phyloP scores from a whole-genome alignment of 2,888 invertebrate genomes.

The Rhimphoctona megacephalus region DNA sequence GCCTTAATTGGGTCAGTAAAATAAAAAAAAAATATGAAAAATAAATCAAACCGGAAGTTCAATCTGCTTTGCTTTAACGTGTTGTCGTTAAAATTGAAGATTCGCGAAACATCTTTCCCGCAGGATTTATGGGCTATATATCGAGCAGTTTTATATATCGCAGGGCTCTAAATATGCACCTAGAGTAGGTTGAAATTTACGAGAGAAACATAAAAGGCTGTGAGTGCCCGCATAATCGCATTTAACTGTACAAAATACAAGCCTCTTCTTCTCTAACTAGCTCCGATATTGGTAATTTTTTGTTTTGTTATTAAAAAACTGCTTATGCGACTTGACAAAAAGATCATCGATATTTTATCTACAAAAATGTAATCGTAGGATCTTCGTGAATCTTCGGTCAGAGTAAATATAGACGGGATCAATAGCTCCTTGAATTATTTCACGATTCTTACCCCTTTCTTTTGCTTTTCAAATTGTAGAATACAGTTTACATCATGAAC shows the following conservation, averaged over 20 bases:
- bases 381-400: no score
- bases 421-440: neutral
- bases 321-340: neutral
- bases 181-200: conserved; percentile 51
- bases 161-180: conserved; percentile 18
- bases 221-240: conserved; percentile 59
- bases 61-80: neutral
- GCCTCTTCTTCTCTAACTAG: neutral
- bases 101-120: neutral
- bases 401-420: no score
- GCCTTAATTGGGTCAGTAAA: neutral
- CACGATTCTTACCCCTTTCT: neutral
- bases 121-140: neutral
- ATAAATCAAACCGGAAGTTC: neutral
- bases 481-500: neutral
- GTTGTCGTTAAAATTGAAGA: neutral
- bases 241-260: conserved; percentile 46
- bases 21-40: neutral
- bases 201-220: conserved; percentile 24
- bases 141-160: neutral
- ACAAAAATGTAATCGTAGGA: neutral
- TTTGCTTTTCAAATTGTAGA: no score
- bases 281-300: neutral
- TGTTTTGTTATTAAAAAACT: neutral
- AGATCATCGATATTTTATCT: neutral